A percentile compares a stretch with the other conserved stretches of the same genome.
Evolutionary conservation across 1,140 invertebrate species (phyloP).

Genomic region (Drosophila santomea): DNA sequence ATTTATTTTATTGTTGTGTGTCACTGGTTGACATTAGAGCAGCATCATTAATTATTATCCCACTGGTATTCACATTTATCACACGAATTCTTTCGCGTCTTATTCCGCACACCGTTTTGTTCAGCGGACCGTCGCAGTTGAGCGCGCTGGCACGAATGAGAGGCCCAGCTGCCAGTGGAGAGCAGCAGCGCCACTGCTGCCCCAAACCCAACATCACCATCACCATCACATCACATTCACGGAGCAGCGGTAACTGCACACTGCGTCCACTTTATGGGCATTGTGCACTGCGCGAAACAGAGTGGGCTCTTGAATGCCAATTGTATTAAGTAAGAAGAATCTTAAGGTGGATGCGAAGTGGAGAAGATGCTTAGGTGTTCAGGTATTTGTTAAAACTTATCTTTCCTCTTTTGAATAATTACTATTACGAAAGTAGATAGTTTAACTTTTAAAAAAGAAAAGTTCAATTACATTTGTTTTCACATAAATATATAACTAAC

Average conservation of each 20-base stretch:
- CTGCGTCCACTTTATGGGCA: slow-evolving; percentile 74
- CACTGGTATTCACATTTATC: slow-evolving; percentile 43
- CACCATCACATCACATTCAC: slow-evolving; percentile 3
- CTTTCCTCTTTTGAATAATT: too few relatives aligned
- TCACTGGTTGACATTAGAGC: slow-evolving; percentile 28
- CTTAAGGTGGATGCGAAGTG: too few relatives aligned
- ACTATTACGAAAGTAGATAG: too few relatives aligned
- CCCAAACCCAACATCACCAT: not conserved
- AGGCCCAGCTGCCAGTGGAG: slow-evolving; percentile 13
- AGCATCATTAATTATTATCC: slow-evolving; percentile 30
- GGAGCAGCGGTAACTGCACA: slow-evolving; percentile 33
- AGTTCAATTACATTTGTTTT: too few relatives aligned
- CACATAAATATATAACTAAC: too few relatives aligned
- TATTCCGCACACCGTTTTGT: slow-evolving; percentile 7
- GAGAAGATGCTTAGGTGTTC: too few relatives aligned
- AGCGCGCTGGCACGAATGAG: slow-evolving; percentile 35
- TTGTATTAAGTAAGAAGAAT: too few relatives aligned
- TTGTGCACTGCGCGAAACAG: slow-evolving; percentile 23
- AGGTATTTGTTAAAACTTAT: too few relatives aligned
- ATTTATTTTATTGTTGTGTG: slow-evolving; percentile 9
- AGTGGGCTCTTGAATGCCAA: too few relatives aligned
- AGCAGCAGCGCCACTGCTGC: slow-evolving; percentile 9
- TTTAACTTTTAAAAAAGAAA: too few relatives aligned
- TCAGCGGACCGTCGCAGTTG: slow-evolving; percentile 26
- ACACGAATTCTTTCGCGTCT: slow-evolving; percentile 31